A percentile compares a stretch with the other conserved stretches of the same genome.
These are phyloP conservation scores for Cricetomys ansorgei DNA, from an alignment of 2,113 vertebrate species.

Conservation along the genomic window DNA sequence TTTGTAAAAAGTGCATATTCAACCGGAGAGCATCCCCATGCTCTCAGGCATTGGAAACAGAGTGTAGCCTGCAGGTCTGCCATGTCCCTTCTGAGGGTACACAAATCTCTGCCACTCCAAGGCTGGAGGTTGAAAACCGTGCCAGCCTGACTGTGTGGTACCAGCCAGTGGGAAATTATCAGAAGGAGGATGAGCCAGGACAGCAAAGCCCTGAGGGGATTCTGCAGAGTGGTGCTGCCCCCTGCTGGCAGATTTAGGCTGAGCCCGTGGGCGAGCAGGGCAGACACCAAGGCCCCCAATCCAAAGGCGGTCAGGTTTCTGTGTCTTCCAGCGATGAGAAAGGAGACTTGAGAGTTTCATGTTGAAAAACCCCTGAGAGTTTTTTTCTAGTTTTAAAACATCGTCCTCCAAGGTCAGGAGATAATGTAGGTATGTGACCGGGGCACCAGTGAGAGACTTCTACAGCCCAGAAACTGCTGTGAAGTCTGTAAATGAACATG, in stretches of 20 bases:
- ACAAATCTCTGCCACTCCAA: not conserved
- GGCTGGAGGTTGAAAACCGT: not conserved
- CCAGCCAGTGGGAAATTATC: fast-evolving
- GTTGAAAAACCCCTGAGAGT: not conserved
- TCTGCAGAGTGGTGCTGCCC: conserved; percentile 81
- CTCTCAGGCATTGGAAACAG: not conserved
- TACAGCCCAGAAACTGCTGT: not conserved
- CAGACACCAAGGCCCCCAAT: fast-evolving
- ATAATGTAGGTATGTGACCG: not conserved
- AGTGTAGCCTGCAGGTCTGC: not conserved
- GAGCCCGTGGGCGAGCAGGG: not conserved
- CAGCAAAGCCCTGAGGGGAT: not conserved
- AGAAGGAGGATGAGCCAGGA: fast-evolving
- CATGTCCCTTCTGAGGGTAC: not conserved
- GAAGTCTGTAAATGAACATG: not conserved
- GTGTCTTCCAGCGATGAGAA: not conserved
- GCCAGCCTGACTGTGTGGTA: not conserved
- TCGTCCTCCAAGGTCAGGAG: not conserved
- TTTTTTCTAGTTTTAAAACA: not conserved
- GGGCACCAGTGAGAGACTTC: not conserved
- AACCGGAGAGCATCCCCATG: not conserved
- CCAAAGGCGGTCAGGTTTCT: not conserved
- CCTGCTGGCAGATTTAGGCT: conserved; percentile 81
- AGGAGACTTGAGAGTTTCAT: not conserved
- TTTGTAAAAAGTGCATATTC: not conserved